Evolutionary conservation across 2,797 vertebrate genomes (phyloP).

Genomic region (Clarias platycephalus): DNA sequence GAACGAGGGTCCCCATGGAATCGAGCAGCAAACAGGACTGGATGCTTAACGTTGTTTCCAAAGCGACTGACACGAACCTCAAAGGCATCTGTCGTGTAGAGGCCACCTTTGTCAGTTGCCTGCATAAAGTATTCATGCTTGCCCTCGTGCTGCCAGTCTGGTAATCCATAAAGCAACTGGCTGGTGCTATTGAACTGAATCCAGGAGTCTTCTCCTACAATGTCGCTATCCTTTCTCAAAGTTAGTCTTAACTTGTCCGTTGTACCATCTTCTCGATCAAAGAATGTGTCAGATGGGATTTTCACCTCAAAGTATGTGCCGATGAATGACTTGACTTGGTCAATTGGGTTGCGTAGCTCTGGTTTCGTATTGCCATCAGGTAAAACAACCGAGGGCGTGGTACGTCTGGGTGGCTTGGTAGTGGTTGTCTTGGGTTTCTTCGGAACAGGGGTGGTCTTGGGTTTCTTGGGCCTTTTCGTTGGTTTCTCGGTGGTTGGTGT

Average conservation of each 20-base stretch:
- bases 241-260: constrained; percentile 93
- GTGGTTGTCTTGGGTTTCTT: constrained; percentile 84
- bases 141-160: constrained; percentile 82
- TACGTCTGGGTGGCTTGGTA: constrained; percentile 75
- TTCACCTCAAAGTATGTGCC: constrained; percentile 98
- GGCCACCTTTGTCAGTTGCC: constrained; percentile 89
- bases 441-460: constrained; percentile 77
- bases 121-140: constrained; percentile 97
- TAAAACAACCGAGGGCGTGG: constrained; percentile 76
- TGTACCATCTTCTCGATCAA: constrained; percentile 91
- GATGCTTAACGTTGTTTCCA: constrained; percentile 80
- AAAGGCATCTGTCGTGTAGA: constrained; percentile 87
- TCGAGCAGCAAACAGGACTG: constrained; percentile 83
- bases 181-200: constrained; percentile 98
- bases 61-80: constrained; percentile 90
- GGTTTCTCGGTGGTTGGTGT: constrained; percentile 85
- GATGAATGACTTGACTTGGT: constrained; percentile 90
- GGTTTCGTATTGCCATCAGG: constrained; percentile 82
- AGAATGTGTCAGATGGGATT: constrained; percentile 94
- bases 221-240: constrained; percentile 84
- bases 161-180: constrained; percentile 94
- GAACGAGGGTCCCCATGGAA: constrained; percentile 83
- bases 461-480: constrained; percentile 74
- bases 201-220: constrained; percentile 89
- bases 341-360: constrained; percentile 88